Evolutionary conservation across 2,797 vertebrate species (phyloP).

Genomic region (Gallinago nigripennis): DNA sequence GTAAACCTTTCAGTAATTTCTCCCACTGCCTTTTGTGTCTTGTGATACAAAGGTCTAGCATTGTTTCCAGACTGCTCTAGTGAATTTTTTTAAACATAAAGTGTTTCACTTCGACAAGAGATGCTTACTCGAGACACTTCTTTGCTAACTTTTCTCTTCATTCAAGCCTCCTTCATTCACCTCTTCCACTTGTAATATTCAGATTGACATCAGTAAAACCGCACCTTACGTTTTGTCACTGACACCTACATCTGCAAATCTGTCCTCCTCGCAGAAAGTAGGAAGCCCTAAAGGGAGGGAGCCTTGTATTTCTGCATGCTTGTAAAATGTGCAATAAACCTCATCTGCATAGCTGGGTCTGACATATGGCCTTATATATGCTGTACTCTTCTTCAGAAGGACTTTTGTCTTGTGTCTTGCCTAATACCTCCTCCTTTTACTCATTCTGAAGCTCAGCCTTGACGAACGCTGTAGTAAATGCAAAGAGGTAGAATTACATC

Average conservation of each 20-base stretch:
- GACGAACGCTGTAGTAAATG: not conserved
- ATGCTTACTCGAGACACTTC: not conserved
- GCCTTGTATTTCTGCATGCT: not conserved
- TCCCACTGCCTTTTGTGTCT: not conserved
- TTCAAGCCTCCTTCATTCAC: not conserved
- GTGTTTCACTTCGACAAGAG: conserved; percentile 12
- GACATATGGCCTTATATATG: not conserved
- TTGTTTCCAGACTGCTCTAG: conserved; percentile 19
- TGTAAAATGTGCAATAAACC: not conserved
- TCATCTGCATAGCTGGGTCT: not conserved
- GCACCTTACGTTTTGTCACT: not conserved
- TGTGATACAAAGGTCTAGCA: not conserved
- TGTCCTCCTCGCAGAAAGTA: not conserved
- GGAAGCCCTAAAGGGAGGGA: not conserved
- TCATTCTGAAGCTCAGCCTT: not conserved
- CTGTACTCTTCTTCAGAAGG: not conserved
- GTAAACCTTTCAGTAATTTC: not conserved
- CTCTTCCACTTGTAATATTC: not conserved
- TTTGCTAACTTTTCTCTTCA: not conserved
- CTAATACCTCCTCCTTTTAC: not conserved
- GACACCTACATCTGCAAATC: not conserved
- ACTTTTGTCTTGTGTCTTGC: not conserved
- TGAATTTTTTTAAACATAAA: not conserved
- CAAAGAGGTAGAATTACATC: not conserved
- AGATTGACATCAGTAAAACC: not conserved